Percentiles rank a stretch among this genome's conserved stretches.
phyloP scores from a whole-genome alignment of 2,888 invertebrate genomes.

The Allolobophora icterica region DNA sequence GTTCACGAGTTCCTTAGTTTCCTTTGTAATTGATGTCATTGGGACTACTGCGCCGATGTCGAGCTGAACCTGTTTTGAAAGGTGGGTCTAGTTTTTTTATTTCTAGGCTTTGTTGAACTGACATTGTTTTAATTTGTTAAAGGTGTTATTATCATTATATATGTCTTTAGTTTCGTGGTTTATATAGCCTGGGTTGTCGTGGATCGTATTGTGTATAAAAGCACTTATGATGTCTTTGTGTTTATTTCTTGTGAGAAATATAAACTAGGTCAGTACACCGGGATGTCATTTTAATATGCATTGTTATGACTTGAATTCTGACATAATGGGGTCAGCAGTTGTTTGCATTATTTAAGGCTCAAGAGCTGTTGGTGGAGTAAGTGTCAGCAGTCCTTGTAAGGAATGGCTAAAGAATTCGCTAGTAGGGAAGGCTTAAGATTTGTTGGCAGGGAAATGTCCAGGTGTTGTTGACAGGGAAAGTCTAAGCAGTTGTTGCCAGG shows the following conservation, averaged over 20 bases:
- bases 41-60: not conserved
- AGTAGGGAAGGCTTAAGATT: no score
- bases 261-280: not conserved
- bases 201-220: not conserved
- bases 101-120: not conserved
- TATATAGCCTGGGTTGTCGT: no score
- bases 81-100: not conserved
- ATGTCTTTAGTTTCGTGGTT: not conserved
- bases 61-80: not conserved
- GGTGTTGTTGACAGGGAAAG: not conserved
- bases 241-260: not conserved
- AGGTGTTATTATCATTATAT: not conserved
- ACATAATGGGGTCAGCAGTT: constrained; percentile 7
- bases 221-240: not conserved
- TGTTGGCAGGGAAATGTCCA: no score
- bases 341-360: not conserved
- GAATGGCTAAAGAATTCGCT: no score
- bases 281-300: not conserved
- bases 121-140: not conserved
- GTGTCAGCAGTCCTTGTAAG: no score
- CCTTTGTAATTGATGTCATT: not conserved
- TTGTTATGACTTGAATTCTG: not conserved
- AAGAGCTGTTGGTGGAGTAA: no score
- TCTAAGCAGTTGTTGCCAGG: no score
- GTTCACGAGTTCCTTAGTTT: constrained; percentile 1